Evolutionary conservation across 2,888 invertebrate genomes (phyloP).

Genomic region (Ectemnius cavifrons): DNA sequence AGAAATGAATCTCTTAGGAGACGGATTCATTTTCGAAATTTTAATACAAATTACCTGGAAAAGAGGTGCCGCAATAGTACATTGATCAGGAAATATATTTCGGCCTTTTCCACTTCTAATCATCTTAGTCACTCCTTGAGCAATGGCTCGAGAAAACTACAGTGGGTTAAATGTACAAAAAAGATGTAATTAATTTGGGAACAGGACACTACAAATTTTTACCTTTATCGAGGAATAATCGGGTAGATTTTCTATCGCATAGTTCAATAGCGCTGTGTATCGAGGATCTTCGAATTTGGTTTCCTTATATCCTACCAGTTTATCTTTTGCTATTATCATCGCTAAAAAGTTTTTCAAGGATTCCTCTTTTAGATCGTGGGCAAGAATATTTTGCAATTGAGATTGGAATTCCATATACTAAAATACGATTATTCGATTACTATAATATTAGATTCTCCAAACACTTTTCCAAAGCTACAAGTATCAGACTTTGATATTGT

Average conservation of each 20-base stretch:
- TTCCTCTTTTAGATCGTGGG: constrained; percentile 62
- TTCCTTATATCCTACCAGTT: constrained; percentile 63
- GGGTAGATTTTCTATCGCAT: constrained; percentile 61
- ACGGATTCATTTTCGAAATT: background rate
- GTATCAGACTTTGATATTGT: background rate
- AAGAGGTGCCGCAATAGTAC: constrained; percentile 64
- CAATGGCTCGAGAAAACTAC: background rate
- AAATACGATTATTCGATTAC: background rate
- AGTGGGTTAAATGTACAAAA: background rate
- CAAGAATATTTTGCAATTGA: constrained; percentile 60
- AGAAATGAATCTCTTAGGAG: background rate
- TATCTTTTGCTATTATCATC: constrained; percentile 53
- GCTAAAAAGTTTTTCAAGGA: constrained; percentile 58
- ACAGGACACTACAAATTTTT: background rate
- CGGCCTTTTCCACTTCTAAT: constrained; percentile 48
- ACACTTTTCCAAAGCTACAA: too few species aligned
- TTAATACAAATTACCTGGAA: constrained; percentile 59
- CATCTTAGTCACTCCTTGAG: background rate
- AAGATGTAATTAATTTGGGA: background rate
- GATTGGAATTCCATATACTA: constrained; percentile 69
- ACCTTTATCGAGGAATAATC: constrained; percentile 64
- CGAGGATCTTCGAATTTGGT: constrained; percentile 62
- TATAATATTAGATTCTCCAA: background rate
- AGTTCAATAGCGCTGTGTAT: constrained; percentile 62
- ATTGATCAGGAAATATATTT: constrained; percentile 64